Conservation (phyloP, 2,888 invertebrate species). For the Labia minor region DNA sequence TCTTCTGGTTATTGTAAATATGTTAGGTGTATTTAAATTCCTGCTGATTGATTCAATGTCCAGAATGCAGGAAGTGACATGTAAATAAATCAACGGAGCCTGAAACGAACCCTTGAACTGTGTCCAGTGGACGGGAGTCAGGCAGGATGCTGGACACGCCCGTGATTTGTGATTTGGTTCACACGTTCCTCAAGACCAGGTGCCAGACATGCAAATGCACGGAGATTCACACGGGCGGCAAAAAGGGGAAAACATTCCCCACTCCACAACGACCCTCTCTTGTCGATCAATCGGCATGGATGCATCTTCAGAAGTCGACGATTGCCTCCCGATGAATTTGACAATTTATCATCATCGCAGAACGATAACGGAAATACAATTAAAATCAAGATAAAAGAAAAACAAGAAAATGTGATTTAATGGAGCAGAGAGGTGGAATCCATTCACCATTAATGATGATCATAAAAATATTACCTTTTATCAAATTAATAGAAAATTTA, state of each 20-base stretch:
- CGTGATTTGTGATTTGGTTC: constrained; percentile 8
- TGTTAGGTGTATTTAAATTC: neutral
- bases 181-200: constrained; percentile 1
- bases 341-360: too few species aligned
- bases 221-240: neutral
- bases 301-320: too few species aligned
- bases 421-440: too few species aligned
- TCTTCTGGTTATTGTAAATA: too few species aligned
- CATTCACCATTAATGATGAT: too few species aligned
- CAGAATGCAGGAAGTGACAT: neutral
- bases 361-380: too few species aligned
- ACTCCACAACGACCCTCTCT: neutral
- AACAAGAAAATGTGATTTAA: too few species aligned
- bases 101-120: constrained; percentile 2
- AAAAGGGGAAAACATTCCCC: neutral
- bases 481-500: too few species aligned
- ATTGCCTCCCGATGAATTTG: too few species aligned
- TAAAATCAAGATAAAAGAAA: too few species aligned
- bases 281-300: neutral
- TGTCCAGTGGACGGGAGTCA: neutral
- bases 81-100: constrained; percentile 2
- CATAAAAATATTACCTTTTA: too few species aligned
- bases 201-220: constrained; percentile 2
- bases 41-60: neutral
- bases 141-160: constrained; percentile 8